Evolutionary conservation across 2,797 vertebrate genomes (phyloP).

Genomic region (Nannoperca australis): DNA sequence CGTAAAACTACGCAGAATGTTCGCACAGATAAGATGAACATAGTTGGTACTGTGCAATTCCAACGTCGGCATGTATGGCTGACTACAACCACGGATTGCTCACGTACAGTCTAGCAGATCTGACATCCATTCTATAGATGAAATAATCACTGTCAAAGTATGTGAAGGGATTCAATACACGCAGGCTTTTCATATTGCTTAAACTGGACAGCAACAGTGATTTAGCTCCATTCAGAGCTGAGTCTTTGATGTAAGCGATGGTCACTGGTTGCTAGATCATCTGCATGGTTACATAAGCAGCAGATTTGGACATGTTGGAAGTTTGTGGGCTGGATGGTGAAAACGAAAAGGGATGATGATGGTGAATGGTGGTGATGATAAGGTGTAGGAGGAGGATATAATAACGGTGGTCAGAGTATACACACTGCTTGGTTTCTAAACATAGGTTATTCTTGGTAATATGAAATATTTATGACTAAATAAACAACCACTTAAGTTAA

Average conservation of each 20-base stretch:
- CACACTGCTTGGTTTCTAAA: not conserved
- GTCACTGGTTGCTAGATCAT: constrained; percentile 59
- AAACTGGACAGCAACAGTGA: not conserved
- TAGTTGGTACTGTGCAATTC: not conserved
- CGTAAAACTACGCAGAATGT: not conserved
- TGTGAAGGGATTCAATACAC: not conserved
- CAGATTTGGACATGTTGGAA: constrained; percentile 73
- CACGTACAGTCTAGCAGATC: not conserved
- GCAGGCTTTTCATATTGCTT: not conserved
- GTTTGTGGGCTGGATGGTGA: constrained; percentile 64
- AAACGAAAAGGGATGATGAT: constrained; percentile 2
- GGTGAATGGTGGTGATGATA: constrained; percentile 19
- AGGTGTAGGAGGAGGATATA: constrained; percentile 51
- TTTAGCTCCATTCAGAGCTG: constrained; percentile 5
- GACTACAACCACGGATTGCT: not conserved
- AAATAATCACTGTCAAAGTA: not conserved
- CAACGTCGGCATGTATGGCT: not conserved
- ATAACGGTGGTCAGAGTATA: constrained; percentile 14
- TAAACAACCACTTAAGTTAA: not conserved
- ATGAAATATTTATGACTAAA: not conserved
- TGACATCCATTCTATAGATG: not conserved
- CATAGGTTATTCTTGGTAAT: not conserved
- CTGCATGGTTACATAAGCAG: constrained; percentile 78
- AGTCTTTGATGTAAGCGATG: constrained; percentile 24
- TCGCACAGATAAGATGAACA: not conserved